These are phyloP conservation scores for Epinephelus fuscoguttatus DNA, from an alignment of 2,113 vertebrate genomes.

Conservation along the genomic window DNA sequence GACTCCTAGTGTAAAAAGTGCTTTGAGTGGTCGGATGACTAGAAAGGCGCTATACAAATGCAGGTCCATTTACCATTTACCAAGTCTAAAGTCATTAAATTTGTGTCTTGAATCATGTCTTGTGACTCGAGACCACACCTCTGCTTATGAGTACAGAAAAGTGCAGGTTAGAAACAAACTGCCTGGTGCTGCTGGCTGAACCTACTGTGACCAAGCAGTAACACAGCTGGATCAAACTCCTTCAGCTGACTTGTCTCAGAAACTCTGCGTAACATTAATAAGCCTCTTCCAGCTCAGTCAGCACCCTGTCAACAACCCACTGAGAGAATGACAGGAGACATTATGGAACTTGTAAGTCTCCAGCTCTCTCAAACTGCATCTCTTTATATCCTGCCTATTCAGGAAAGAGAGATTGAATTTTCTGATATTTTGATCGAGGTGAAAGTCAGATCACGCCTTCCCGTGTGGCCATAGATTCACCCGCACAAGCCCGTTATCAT, in stretches of 20 bases:
- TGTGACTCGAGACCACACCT: too few relatives aligned
- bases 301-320: slow-evolving; percentile 36
- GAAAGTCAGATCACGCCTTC: slow-evolving; percentile 10
- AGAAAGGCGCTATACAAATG: too few relatives aligned
- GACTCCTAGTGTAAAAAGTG: too few relatives aligned
- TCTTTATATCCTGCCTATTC: slow-evolving; percentile 4
- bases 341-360: slow-evolving; percentile 29
- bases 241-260: slow-evolving; percentile 28
- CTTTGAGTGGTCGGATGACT: too few relatives aligned
- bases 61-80: too few relatives aligned
- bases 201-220: slow-evolving; percentile 14
- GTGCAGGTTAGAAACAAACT: slow-evolving; percentile 5
- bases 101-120: too few relatives aligned
- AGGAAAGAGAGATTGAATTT: neutral
- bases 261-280: slow-evolving; percentile 19
- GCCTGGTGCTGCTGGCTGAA: slow-evolving; percentile 6
- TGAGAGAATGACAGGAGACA: slow-evolving; percentile 33
- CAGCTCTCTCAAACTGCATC: neutral
- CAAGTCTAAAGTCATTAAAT: too few relatives aligned
- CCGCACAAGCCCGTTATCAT: neutral
- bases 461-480: neutral
- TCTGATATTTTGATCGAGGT: slow-evolving; percentile 5
- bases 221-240: neutral
- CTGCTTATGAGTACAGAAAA: slow-evolving; percentile 18
- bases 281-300: slow-evolving; percentile 24